Base-by-base conservation (phyloP, 35 echinoderm and acorn worm species). In the Anneissia japonica region DNA sequence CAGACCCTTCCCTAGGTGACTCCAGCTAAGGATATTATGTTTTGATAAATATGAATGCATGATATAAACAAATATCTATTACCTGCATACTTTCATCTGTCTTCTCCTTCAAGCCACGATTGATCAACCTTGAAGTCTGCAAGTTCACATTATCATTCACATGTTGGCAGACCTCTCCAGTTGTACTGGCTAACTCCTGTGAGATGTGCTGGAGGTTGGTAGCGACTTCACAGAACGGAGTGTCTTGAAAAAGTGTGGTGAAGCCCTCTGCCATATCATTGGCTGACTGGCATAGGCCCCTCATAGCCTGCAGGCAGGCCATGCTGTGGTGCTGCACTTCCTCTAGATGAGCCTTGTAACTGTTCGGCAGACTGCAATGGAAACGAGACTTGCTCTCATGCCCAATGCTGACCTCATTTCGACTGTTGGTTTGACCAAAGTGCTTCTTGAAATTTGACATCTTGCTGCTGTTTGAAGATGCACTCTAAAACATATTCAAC, bases 11-110 rank as follows among this genome's bases (percentile, higher is more conserved):
- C 14, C 14, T 14, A 72, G 14, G 55, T 14, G 14, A 72, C 55
- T 16, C 14, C 28, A 72, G 0, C 0, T 78, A 3, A 32, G 17
- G 30, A 21, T 16, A 16, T 72, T 72, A 14, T 16, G n/a, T n/a
- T 36, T 28, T 12, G 77, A 1, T 32, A 79, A 41, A 6, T 5
- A n/a, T 32, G 75, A 39, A 73, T 3, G 3, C 9, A 38, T 30
- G n/a, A 75, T 0, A 74, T 26, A 72, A 88, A 34, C 30, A 74
- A 9, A 37, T 0, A 28, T 11, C 31, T 55, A 26, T 72, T 87
- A 93, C 92, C 87, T 93, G 92, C 23, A 93, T 35, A 82, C 51
- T 73, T 55, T 93, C 92, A 79, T 93, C 92, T 11, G 90, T 81
- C 41, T 86, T 89, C 16, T 93, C 83, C 33, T 85, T 89, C 36